Evolutionary conservation across 2,888 invertebrate species (phyloP), one percentile per base, ranked within the genome.

Genomic region (Dicyrtomina minuta): DNA sequence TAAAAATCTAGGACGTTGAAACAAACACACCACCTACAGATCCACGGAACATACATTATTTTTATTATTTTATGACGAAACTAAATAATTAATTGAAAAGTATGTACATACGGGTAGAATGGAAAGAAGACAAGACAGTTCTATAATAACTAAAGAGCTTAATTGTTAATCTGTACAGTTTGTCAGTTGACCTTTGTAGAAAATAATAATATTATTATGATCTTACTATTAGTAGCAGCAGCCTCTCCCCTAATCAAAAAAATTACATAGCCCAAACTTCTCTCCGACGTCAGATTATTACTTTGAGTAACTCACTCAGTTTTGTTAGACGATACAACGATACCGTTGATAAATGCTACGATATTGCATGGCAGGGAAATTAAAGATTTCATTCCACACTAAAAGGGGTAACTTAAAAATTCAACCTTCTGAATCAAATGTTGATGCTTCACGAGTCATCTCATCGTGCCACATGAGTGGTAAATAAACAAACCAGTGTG

Each of bases 1-100:
- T 33, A 33, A 33, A 33, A 33, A 33, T 53, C 53, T 53, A 53
- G 26, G 15, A 53, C 53, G 53, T 53, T 53, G 13, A 53, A 53
- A 53, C 53, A 53, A 53, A 53, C 53, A 53, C 26, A 53, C 53
- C 53, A 53, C 53, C 53, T 22, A 53, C 53, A 53, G 24, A 53
- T 22, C 22, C 53, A 53, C 53, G 13, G 22, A 53, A 53, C 4
- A 33, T 33, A 33, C 33, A 53, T 22, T 53, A 53, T 51, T 2
- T 20, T 51, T 20, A 22, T 53, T 13, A 53, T 33, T 33, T 33
- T 53, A 22, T 26, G 53, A 53, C 53, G 22, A 24, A 53, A 20
- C 13, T 53, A 53, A 53, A 53, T 53, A 24, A 53, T 26, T 24
- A 26, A 53, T 22, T 53, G 53, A 53, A 53, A 53, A 53, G 53